These are phyloP conservation scores for Capitulum mitella DNA, from an alignment of 2,888 invertebrate species.

Conservation along the genomic window DNA sequence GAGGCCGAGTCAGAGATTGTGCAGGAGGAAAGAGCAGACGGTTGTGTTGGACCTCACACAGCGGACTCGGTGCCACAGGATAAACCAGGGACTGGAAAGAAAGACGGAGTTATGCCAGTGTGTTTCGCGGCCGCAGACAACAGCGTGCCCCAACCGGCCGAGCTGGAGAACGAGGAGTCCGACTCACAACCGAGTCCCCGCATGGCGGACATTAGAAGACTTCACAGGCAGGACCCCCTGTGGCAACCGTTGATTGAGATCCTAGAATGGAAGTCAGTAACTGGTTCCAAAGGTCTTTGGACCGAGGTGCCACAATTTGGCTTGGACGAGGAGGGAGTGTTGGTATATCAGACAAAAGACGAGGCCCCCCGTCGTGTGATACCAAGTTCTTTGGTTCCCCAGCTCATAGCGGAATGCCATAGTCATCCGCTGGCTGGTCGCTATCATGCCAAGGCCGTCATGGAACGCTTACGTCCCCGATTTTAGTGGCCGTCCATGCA, in stretches of 20 bases:
- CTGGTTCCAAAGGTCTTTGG: background rate
- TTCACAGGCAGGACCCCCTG: background rate
- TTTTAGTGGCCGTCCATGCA: background rate
- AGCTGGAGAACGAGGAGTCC: background rate
- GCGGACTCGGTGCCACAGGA: background rate
- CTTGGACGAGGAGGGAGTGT: background rate
- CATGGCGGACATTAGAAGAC: background rate
- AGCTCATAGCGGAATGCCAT: background rate
- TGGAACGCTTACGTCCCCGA: background rate
- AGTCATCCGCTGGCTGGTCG: background rate
- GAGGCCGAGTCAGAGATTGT: no score
- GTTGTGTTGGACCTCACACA: no score
- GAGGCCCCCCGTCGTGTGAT: background rate
- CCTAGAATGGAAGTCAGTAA: background rate
- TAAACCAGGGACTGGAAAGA: background rate
- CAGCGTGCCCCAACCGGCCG: background rate
- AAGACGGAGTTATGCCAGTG: background rate
- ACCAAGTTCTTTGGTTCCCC: background rate
- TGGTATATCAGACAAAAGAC: background rate
- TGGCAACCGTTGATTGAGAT: background rate
- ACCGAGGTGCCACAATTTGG: background rate
- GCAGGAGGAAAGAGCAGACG: no score
- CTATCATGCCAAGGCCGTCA: background rate
- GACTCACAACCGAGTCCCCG: background rate
- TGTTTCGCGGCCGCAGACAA: background rate